Evolutionary conservation across 1,140 invertebrate genomes (phyloP).

Genomic region (Trichoplusia ni): DNA sequence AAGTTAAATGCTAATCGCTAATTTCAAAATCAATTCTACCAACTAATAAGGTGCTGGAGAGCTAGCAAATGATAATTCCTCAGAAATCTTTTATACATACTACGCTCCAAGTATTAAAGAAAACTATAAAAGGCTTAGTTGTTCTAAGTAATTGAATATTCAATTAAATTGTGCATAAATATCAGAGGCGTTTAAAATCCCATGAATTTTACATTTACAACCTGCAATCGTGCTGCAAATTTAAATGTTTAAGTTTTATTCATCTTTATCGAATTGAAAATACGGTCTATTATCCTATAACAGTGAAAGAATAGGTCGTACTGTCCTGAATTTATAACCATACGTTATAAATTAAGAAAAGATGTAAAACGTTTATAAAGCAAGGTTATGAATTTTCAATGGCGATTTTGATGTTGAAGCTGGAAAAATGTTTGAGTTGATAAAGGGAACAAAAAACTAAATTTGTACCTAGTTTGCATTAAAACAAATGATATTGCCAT

Average conservation of each 20-base stretch:
- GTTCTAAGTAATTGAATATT: conserved; percentile 53
- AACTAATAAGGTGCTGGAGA: background rate
- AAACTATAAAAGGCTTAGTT: conserved; percentile 32
- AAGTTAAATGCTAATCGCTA: no score
- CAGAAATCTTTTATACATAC: background rate
- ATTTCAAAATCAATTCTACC: background rate
- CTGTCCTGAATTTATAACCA: background rate
- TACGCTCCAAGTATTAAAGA: background rate
- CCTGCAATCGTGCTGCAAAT: background rate
- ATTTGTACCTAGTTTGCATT: no score
- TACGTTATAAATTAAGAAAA: background rate
- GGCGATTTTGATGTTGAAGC: background rate
- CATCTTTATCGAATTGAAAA: background rate
- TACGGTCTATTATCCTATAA: background rate
- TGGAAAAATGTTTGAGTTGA: background rate
- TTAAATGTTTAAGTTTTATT: background rate
- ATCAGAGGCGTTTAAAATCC: conserved; percentile 44
- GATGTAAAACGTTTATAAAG: background rate
- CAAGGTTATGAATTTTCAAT: background rate
- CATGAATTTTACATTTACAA: conserved; percentile 38
- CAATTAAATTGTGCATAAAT: conserved; percentile 48
- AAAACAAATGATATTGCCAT: no score
- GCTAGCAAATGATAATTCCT: background rate
- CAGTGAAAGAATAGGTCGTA: background rate
- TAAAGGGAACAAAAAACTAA: no score